Conservation (phyloP, 1,140 invertebrate species). For the Drosophila albomicans region DNA sequence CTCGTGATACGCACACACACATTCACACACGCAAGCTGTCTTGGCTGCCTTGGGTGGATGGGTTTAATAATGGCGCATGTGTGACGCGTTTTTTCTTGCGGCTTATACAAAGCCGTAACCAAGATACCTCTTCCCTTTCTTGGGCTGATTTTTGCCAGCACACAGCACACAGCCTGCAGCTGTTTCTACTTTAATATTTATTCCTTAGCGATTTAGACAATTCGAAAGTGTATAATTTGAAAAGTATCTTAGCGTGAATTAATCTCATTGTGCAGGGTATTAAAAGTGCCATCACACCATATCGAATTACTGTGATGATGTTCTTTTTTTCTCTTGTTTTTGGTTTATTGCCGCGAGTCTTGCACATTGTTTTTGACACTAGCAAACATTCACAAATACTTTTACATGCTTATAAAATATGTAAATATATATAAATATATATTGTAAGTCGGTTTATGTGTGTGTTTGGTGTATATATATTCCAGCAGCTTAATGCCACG, state of each 20-base stretch:
- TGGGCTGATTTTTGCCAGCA: not conserved
- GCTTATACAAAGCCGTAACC: conserved; percentile 56
- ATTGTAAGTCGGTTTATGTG: not conserved
- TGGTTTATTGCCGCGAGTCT: conserved; percentile 54
- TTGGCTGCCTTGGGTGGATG: conserved; percentile 14
- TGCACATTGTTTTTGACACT: conserved; percentile 56
- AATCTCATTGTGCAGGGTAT: conserved; percentile 8
- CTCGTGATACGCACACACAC: conserved; percentile 23
- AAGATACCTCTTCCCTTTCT: conserved; percentile 33
- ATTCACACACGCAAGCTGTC: not conserved
- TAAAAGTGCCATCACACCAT: not conserved
- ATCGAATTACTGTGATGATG: not conserved
- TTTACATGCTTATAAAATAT: conserved; percentile 3
- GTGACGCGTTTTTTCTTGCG: conserved; percentile 72
- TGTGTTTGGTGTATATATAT: not conserved
- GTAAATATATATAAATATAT: not conserved
- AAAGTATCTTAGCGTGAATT: not conserved
- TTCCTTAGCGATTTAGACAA: not conserved
- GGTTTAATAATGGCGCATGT: conserved; percentile 76
- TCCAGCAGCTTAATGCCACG: not conserved
- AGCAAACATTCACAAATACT: conserved; percentile 1
- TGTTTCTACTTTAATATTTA: not conserved
- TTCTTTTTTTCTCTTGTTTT: conserved; percentile 57
- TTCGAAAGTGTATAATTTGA: not conserved
- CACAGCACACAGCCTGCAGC: not conserved